A percentile compares a stretch with the other conserved stretches of the same genome.
These are phyloP conservation scores for Athalia cordata DNA, from an alignment of 2,888 invertebrate genomes.

Conservation along the genomic window DNA sequence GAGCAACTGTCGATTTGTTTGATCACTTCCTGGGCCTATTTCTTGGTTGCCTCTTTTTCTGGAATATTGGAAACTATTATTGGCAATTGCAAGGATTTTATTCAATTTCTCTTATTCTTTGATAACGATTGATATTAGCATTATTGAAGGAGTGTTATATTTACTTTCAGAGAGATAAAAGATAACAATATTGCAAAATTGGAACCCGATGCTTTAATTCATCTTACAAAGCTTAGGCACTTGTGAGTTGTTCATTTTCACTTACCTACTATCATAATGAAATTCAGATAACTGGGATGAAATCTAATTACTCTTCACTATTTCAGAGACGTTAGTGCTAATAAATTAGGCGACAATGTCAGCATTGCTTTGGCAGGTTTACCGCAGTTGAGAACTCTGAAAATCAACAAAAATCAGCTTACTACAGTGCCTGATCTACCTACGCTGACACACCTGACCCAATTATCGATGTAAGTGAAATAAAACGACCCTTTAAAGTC, in stretches of 20 bases:
- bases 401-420: conserved; percentile 74
- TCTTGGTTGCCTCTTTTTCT: background rate
- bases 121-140: background rate
- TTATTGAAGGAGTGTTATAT: conserved; percentile 47
- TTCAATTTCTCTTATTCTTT: background rate
- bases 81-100: background rate
- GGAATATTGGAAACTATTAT: too few relatives aligned
- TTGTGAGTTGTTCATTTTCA: conserved; percentile 61
- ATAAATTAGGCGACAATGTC: conserved; percentile 75
- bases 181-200: conserved; percentile 73
- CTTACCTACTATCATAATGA: conserved; percentile 18
- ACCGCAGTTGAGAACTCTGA: conserved; percentile 75
- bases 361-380: conserved; percentile 74
- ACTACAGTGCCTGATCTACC: conserved; percentile 68
- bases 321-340: conserved; percentile 78
- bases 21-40: background rate
- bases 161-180: conserved; percentile 73
- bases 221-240: conserved; percentile 65
- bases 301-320: conserved; percentile 35
- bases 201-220: conserved; percentile 64
- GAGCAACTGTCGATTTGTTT: too few relatives aligned
- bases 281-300: background rate
- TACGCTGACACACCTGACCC: conserved; percentile 69
- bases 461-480: conserved; percentile 75
- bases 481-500: conserved; percentile 69